Conservation (phyloP, 2,888 invertebrate species). For the Cosmia pyralina region DNA sequence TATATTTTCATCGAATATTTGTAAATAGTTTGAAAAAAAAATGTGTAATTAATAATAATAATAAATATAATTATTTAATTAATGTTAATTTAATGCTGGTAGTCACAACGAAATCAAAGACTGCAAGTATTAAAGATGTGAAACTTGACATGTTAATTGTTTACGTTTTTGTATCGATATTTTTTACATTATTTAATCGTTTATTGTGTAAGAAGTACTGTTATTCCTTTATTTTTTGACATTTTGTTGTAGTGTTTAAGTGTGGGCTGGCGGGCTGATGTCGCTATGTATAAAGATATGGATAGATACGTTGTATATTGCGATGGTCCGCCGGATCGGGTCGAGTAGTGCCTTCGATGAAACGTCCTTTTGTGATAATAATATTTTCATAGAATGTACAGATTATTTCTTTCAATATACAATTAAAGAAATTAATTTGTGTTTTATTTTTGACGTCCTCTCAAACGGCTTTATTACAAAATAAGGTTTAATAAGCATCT, state of each 20-base stretch:
- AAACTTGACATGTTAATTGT: constrained; percentile 81
- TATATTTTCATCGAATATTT: constrained; percentile 84
- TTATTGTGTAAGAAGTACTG: constrained; percentile 76
- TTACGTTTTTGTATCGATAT: constrained; percentile 75
- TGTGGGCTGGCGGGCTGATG: constrained; percentile 47
- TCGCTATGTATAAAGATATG: constrained; percentile 43
- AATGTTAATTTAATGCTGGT: constrained; percentile 82
- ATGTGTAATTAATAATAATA: constrained; percentile 51
- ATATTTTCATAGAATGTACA: constrained; percentile 88
- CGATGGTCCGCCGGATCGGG: constrained; percentile 30
- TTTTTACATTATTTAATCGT: constrained; percentile 85
- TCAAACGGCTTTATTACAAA: too few species aligned
- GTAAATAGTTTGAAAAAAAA: constrained; percentile 79
- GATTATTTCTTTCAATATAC: constrained; percentile 88
- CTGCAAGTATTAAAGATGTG: constrained; percentile 84
- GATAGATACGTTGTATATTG: constrained; percentile 51
- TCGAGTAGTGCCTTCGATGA: constrained; percentile 85
- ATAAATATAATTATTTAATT: constrained; percentile 66
- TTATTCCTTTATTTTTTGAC: constrained; percentile 88
- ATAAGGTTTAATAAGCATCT: too few species aligned
- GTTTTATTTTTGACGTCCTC: constrained; percentile 58
- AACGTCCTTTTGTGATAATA: constrained; percentile 89
- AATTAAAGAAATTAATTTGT: constrained; percentile 71
- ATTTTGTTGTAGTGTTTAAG: constrained; percentile 79
- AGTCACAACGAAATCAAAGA: constrained; percentile 90